Percentiles rank a stretch among this genome's conserved stretches.
phyloP scores from a whole-genome alignment of 2,113 vertebrate genomes.

The Centropus unirufus region DNA sequence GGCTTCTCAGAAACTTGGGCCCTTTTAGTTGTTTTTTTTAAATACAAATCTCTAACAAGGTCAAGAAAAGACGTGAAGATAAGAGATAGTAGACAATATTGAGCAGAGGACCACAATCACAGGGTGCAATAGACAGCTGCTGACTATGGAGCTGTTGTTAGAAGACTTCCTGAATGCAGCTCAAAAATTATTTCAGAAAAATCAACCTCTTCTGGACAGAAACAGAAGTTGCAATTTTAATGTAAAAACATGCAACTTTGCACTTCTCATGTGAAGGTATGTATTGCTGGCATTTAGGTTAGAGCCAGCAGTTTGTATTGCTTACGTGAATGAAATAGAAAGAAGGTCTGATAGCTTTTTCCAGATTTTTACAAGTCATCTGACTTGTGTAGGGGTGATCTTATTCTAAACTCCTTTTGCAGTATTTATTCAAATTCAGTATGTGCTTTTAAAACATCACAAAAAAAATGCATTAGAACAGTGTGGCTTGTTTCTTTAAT shows the following conservation, averaged over 20 bases:
- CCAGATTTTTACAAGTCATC: background rate
- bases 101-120: background rate
- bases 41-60: background rate
- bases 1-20: background rate
- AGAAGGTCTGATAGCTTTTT: background rate
- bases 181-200: background rate
- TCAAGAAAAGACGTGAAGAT: background rate
- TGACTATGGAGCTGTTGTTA: background rate
- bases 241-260: background rate
- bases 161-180: background rate
- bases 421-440: slow-evolving; percentile 9
- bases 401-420: background rate
- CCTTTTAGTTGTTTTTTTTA: background rate
- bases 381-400: background rate
- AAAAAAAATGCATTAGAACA: background rate
- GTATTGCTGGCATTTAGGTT: background rate
- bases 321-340: background rate
- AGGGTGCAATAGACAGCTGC: background rate
- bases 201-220: background rate
- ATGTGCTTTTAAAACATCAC: slow-evolving; percentile 9
- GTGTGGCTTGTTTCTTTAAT: slow-evolving; percentile 4
- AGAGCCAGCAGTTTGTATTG: background rate
- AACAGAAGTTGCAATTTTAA: background rate
- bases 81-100: background rate
- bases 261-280: background rate